These are phyloP conservation scores for Ictidomys tridecemlineatus DNA, from an alignment of 2,113 vertebrate species.

Conservation along the genomic window DNA sequence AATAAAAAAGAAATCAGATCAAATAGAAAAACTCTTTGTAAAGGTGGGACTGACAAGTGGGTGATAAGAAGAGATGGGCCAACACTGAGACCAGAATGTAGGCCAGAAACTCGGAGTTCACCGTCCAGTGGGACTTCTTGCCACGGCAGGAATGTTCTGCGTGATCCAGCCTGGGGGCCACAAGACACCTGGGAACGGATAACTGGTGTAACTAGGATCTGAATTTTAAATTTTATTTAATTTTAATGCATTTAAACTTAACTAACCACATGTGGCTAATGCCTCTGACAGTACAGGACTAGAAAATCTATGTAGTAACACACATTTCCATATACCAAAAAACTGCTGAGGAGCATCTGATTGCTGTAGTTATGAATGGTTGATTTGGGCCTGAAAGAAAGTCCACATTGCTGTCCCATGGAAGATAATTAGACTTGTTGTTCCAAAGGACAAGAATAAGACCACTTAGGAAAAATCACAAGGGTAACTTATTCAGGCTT, in stretches of 20 bases:
- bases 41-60: constrained; percentile 54
- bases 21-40: constrained; percentile 56
- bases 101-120: constrained; percentile 48
- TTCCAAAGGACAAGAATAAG: neutral
- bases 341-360: neutral
- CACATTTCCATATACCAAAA: neutral
- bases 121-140: neutral
- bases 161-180: rapidly evolving
- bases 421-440: neutral
- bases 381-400: neutral
- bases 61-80: constrained; percentile 15
- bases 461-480: neutral
- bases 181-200: neutral
- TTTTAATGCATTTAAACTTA: neutral
- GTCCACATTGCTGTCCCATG: neutral
- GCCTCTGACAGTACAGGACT: neutral
- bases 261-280: neutral
- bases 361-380: neutral
- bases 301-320: constrained; percentile 44
- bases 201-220: neutral
- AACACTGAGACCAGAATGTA: constrained; percentile 54
- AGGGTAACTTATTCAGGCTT: neutral
- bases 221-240: neutral
- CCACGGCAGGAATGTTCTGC: no score
- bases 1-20: constrained; percentile 59